Base-by-base conservation (phyloP, 2,888 invertebrate species). In the Stenolophus ochropezus region DNA sequence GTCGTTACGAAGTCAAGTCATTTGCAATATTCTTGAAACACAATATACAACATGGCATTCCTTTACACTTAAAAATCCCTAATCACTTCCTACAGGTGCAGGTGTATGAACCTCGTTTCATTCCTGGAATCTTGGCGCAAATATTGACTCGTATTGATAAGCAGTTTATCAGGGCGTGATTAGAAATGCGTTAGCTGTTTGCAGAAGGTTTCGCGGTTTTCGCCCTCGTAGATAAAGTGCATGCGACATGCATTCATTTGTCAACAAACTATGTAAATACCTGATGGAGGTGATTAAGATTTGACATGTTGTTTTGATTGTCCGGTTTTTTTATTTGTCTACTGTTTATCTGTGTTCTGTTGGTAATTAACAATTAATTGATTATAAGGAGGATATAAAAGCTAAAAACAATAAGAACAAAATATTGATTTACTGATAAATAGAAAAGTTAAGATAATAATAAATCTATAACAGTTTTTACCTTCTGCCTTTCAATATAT, bases 151-250 rank as follows among this genome's bases (percentile, higher is more conserved):
- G 23, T 27, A 25, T 76, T 33, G 76, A 76, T 76, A 76, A 76
- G 33, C 76, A 27, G 18, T 53, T 76, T 76, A 76, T 76, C 76
- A 53, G 53, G 76, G 53, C 76, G 76, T 56, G 25, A 76, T 76
- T 76, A 76, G 56, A 56, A 76, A 2, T 42, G 8, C 33, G 33
- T 42, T 42, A 42, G 33, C 33, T 42, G 11, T 42, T 42, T 42
- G 11, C 33, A 42, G 11, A 42, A 42, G 33, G 11, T 11, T 11
- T 42, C 11, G 2, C 33, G 33, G 33, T 42, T 11, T 42, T 42
- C 8, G 33, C 33, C 33, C 33, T 8, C 33, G 11, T 42, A 42
- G 33, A 42, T 42, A 42, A 42, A 42, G 8, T 42, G 33, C 33
- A 42, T 42, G 11, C 33, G 33, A 42, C 33, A 42, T 42, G 33